Evolutionary conservation across 2,797 vertebrate species (phyloP).

Genomic region (Muscicapa comitata): DNA sequence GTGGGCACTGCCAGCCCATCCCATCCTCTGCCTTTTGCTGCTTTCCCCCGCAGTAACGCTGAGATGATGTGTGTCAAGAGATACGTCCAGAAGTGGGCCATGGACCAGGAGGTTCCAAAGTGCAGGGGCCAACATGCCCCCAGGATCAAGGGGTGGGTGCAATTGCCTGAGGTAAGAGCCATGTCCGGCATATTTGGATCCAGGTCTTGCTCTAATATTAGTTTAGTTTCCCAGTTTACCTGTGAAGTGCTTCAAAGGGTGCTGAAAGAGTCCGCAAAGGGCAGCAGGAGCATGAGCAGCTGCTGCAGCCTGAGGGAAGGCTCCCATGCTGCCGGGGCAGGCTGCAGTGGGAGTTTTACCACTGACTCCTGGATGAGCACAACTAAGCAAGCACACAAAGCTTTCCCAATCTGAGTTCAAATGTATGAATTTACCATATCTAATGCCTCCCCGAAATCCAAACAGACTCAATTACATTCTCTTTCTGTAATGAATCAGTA

Average conservation of each 20-base stretch:
- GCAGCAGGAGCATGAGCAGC: neutral
- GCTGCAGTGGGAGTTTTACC: neutral
- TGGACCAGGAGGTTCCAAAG: neutral
- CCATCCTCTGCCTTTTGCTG: neutral
- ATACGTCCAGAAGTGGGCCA: neutral
- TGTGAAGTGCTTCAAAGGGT: neutral
- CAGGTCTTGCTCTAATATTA: neutral
- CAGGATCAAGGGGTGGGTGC: accelerated
- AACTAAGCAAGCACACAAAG: neutral
- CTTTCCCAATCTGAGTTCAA: neutral
- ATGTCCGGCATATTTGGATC: neutral
- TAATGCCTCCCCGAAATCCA: constrained; percentile 42
- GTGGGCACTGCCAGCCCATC: neutral
- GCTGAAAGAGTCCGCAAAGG: neutral
- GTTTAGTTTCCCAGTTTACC: neutral
- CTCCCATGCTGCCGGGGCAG: neutral
- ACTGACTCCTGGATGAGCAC: neutral
- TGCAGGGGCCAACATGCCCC: neutral
- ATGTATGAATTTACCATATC: constrained; percentile 20
- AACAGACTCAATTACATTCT: constrained; percentile 39
- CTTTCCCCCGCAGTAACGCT: neutral
- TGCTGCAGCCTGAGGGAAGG: neutral
- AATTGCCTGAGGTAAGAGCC: neutral
- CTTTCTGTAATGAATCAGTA: constrained; percentile 54
- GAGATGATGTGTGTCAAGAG: neutral